Evolutionary conservation across 2,113 vertebrate species (phyloP).

Genomic region (Eurypyga helias): DNA sequence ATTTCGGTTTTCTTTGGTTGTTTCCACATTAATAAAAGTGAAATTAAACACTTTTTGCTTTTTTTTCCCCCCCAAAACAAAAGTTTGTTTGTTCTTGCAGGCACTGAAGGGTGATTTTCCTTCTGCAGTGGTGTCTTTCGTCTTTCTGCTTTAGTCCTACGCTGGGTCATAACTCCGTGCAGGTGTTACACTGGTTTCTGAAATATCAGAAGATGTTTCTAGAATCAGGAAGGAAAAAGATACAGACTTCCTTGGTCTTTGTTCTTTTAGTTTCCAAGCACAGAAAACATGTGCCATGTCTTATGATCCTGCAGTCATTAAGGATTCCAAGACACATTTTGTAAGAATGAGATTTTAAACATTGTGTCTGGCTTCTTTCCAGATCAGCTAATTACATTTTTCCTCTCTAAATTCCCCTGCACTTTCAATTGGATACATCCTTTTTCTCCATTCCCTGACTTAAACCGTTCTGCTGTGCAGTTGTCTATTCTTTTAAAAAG

Average conservation of each 20-base stretch:
- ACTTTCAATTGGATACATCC: background rate
- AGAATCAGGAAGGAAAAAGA: background rate
- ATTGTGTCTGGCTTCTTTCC: background rate
- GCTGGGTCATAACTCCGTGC: background rate
- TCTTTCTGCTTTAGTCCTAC: background rate
- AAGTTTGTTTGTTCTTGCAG: background rate
- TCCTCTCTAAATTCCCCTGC: background rate
- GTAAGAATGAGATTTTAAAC: background rate
- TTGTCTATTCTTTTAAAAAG: background rate
- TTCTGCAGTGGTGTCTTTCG: background rate
- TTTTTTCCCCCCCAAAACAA: background rate
- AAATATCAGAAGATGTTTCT: background rate
- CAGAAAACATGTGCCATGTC: background rate
- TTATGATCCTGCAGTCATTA: background rate
- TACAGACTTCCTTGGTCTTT: background rate
- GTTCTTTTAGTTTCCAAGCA: background rate
- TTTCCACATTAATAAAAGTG: background rate
- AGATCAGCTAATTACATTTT: slow-evolving; percentile 20
- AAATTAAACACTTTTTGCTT: background rate
- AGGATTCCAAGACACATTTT: background rate
- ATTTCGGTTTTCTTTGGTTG: background rate
- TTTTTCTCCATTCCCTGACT: background rate
- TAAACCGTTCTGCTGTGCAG: background rate
- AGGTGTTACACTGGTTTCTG: background rate
- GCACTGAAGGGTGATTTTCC: background rate